phyloP scores from a whole-genome alignment of 2,797 vertebrate species.

The Coregonus sp. region DNA sequence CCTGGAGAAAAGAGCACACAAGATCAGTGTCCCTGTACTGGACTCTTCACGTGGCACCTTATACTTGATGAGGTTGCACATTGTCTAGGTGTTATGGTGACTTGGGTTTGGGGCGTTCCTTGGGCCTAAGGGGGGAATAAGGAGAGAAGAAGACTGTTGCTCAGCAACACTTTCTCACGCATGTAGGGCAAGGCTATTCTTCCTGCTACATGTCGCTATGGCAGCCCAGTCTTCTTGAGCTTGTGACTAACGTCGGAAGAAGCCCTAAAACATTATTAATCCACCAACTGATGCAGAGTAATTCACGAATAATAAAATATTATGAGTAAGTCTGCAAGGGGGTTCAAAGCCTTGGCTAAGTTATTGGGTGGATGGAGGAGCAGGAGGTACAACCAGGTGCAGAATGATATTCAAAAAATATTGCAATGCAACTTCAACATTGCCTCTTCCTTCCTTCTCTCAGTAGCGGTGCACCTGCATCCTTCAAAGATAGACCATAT shows the following conservation, averaged over 20 bases:
- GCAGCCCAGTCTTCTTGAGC: not conserved
- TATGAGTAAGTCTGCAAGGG: not conserved
- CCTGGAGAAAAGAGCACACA: not conserved
- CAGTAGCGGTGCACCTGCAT: slow-evolving; percentile 60
- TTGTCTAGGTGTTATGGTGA: slow-evolving; percentile 4
- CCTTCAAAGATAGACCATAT: slow-evolving; percentile 57
- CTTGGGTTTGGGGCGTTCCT: slow-evolving; percentile 1
- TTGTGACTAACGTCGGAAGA: not conserved
- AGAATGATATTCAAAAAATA: slow-evolving; percentile 20
- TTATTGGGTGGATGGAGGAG: not conserved
- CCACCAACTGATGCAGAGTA: not conserved
- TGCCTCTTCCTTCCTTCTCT: not conserved
- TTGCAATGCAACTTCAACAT: not conserved
- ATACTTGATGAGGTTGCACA: not conserved
- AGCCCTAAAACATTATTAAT: not conserved
- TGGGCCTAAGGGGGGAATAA: slow-evolving; percentile 7
- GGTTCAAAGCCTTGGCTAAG: not conserved
- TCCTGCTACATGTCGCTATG: not conserved
- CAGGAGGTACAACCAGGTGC: not conserved
- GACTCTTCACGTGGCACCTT: slow-evolving; percentile 2
- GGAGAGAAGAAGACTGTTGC: slow-evolving; percentile 54
- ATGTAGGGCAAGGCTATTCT: slow-evolving; percentile 5
- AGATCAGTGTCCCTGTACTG: slow-evolving; percentile 6
- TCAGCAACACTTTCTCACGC: slow-evolving; percentile 56
- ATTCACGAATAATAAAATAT: not conserved